Conservation (phyloP, 1,140 invertebrate genomes). For the Lysiphlebus fabarum region DNA sequence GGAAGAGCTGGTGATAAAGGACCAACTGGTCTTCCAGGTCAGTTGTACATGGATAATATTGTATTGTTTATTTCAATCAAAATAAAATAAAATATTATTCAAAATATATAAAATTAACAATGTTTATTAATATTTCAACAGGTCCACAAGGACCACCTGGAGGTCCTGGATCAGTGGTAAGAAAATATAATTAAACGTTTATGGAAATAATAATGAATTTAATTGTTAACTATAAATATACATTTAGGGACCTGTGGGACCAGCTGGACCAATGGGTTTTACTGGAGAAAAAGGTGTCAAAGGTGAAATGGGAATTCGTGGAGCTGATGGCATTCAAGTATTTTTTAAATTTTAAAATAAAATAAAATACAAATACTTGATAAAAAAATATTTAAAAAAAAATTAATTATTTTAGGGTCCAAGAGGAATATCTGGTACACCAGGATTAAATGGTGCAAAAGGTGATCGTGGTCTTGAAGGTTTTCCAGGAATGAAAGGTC, state of each 20-base stretch:
- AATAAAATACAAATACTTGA: too few relatives aligned
- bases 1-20: slow-evolving; percentile 74
- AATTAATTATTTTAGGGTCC: slow-evolving; percentile 53
- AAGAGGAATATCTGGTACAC: slow-evolving; percentile 69
- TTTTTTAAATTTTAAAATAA: slow-evolving; percentile 8
- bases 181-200: slow-evolving; percentile 39
- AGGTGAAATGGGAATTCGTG: slow-evolving; percentile 70
- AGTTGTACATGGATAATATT: too few relatives aligned
- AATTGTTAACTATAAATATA: slow-evolving; percentile 11
- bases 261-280: slow-evolving; percentile 60
- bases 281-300: slow-evolving; percentile 69
- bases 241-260: slow-evolving; percentile 64
- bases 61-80: too few relatives aligned
- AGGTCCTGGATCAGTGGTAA: slow-evolving; percentile 67
- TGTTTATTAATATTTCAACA: slow-evolving; percentile 66
- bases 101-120: slow-evolving; percentile 37
- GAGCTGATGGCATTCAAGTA: slow-evolving; percentile 67
- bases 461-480: slow-evolving; percentile 71
- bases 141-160: slow-evolving; percentile 73
- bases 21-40: slow-evolving; percentile 55
- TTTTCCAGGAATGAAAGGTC: slow-evolving; percentile 74
- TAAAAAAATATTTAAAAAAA: too few relatives aligned
- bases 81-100: slow-evolving; percentile 24
- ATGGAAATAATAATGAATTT: background rate
- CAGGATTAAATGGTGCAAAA: slow-evolving; percentile 68